These are phyloP conservation scores for Zaprionus ornatus DNA, from an alignment of 1,140 invertebrate species.

Conservation along the genomic window DNA sequence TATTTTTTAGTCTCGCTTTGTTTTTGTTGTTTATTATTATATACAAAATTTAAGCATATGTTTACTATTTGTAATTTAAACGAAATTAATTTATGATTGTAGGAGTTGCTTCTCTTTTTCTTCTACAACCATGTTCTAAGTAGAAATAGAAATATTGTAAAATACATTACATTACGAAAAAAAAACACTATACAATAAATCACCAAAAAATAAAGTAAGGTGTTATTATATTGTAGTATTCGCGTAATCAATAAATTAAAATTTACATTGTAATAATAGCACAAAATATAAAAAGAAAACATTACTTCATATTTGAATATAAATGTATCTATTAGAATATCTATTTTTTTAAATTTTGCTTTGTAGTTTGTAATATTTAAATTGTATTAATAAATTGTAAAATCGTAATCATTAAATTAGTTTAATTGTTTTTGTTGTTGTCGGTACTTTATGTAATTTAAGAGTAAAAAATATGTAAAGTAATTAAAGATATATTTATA, in stretches of 20 bases:
- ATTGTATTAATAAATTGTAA: constrained; percentile 76
- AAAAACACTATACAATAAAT: constrained; percentile 79
- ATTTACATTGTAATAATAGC: constrained; percentile 72
- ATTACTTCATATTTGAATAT: constrained; percentile 70
- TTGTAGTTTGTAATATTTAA: constrained; percentile 52
- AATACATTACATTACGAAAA: constrained; percentile 64
- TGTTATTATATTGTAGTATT: constrained; percentile 49
- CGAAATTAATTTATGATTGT: constrained; percentile 77
- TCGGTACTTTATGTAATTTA: constrained; percentile 56
- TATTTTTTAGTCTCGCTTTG: constrained; percentile 56
- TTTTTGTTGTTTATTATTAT: constrained; percentile 70
- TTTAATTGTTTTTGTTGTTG: constrained; percentile 58
- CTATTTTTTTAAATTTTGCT: constrained; percentile 50
- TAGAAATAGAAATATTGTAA: constrained; percentile 56
- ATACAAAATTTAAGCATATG: constrained; percentile 78
- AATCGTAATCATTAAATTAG: constrained; percentile 77
- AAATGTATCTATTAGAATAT: constrained; percentile 77
- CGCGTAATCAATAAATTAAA: constrained; percentile 76
- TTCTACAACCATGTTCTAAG: constrained; percentile 6
- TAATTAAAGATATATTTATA: constrained; percentile 48
- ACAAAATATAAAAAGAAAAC: constrained; percentile 42
- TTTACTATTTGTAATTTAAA: constrained; percentile 75
- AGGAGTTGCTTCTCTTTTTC: constrained; percentile 56
- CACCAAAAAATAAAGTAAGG: constrained; percentile 77
- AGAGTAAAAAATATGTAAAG: constrained; percentile 76